Conservation (phyloP, 1,140 invertebrate genomes). For the Aphis craccivora region DNA sequence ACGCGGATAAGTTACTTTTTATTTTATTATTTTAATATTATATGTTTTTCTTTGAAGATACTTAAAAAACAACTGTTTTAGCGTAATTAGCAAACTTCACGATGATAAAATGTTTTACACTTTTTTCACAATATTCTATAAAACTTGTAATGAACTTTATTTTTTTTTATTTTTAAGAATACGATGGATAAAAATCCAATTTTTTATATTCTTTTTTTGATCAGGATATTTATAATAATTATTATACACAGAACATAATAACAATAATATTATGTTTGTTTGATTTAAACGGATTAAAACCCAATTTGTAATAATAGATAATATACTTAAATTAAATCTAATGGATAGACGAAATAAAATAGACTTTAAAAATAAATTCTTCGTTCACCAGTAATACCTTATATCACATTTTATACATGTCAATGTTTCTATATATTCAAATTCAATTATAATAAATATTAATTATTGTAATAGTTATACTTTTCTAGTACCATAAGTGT, state of each 20-base stretch:
- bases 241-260: background rate
- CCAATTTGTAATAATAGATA: too few relatives aligned
- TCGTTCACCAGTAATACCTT: background rate
- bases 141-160: conserved; percentile 7
- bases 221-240: background rate
- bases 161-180: background rate
- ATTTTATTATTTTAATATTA: conserved; percentile 20
- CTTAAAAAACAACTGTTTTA: conserved; percentile 10
- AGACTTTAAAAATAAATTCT: too few relatives aligned
- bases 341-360: too few relatives aligned
- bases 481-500: too few relatives aligned
- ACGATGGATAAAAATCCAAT: background rate
- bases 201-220: background rate
- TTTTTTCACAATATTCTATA: background rate
- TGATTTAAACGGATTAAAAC: too few relatives aligned
- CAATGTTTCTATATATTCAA: background rate
- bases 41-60: conserved; percentile 9
- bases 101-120: background rate
- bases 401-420: background rate
- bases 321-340: too few relatives aligned
- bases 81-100: conserved; percentile 19
- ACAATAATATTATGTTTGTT: too few relatives aligned
- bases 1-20: conserved; percentile 17
- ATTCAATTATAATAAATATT: too few relatives aligned
- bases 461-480: too few relatives aligned